Conservation (phyloP, 2,113 vertebrate genomes). For the Peromyscus californicus region DNA sequence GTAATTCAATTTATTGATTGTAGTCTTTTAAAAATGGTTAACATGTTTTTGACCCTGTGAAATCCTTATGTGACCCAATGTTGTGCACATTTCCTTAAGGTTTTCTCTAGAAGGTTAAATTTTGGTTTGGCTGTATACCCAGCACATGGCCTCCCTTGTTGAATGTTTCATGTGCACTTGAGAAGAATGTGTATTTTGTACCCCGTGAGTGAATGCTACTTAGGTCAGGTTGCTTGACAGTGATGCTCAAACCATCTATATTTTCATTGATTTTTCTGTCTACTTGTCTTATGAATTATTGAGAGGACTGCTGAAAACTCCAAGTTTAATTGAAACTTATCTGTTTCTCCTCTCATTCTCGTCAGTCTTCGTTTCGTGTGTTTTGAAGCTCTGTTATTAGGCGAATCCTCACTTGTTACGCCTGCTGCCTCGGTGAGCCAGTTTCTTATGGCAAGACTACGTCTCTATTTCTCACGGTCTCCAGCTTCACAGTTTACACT, state of each 20-base stretch:
- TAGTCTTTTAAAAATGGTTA: neutral
- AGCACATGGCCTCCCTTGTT: neutral
- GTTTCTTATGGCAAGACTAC: neutral
- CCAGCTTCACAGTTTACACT: neutral
- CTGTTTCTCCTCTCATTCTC: slow-evolving; percentile 17
- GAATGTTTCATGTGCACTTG: neutral
- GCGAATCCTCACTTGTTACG: neutral
- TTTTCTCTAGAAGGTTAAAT: neutral
- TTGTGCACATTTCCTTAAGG: neutral
- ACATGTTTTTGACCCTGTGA: neutral
- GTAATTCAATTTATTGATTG: slow-evolving; percentile 31
- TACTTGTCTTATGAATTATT: slow-evolving; percentile 50
- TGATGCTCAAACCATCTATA: slow-evolving; percentile 1
- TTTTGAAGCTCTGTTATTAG: slow-evolving; percentile 17
- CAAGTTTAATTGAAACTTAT: slow-evolving; percentile 45
- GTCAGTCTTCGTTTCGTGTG: slow-evolving; percentile 6
- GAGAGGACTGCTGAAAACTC: slow-evolving; percentile 39
- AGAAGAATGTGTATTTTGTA: slow-evolving; percentile 47
- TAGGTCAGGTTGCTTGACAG: slow-evolving; percentile 34
- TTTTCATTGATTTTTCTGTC: slow-evolving; percentile 61
- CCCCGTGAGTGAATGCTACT: neutral
- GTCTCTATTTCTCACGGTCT: neutral
- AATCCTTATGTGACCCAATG: neutral
- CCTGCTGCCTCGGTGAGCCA: neutral
- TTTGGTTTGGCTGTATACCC: neutral